Evolutionary conservation across 2,113 vertebrate genomes (phyloP).

Genomic region (Sebastes fasciatus): DNA sequence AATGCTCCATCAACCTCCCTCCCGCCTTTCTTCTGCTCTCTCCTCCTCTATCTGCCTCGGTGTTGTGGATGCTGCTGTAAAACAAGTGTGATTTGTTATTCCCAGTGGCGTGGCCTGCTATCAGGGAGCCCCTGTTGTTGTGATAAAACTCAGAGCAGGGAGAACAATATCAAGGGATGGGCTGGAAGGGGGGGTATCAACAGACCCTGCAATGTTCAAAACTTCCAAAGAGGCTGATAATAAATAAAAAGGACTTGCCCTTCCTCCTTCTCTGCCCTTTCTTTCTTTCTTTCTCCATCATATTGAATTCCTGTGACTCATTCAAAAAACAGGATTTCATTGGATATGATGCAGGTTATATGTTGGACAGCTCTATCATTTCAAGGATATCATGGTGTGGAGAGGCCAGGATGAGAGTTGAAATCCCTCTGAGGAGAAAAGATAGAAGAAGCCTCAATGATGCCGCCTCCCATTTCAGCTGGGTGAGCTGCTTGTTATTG

Average conservation of each 20-base stretch:
- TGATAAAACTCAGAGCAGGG: constrained; percentile 64
- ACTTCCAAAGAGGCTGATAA: constrained; percentile 29
- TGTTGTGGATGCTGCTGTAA: constrained; percentile 56
- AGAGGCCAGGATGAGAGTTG: neutral
- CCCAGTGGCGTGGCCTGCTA: constrained; percentile 60
- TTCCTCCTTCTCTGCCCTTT: neutral
- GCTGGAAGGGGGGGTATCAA: constrained; percentile 35
- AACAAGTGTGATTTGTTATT: constrained; percentile 73
- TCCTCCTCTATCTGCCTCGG: constrained; percentile 36
- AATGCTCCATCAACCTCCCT: constrained; percentile 37
- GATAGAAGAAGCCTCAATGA: neutral
- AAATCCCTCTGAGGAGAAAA: constrained; percentile 9
- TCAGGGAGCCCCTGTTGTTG: constrained; percentile 62
- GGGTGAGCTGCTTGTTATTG: neutral
- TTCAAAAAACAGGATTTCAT: constrained; percentile 14
- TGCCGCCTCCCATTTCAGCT: neutral
- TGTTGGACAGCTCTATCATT: neutral
- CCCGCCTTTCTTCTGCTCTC: neutral
- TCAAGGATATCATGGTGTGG: neutral
- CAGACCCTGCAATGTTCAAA: neutral
- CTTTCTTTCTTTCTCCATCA: constrained; percentile 1
- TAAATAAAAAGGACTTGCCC: constrained; percentile 8
- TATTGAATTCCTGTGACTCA: constrained; percentile 25
- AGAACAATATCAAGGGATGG: constrained; percentile 53
- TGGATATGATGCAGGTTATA: constrained; percentile 20